phyloP scores from a whole-genome alignment of 2,888 invertebrate species.

The Pammene fasciana region DNA sequence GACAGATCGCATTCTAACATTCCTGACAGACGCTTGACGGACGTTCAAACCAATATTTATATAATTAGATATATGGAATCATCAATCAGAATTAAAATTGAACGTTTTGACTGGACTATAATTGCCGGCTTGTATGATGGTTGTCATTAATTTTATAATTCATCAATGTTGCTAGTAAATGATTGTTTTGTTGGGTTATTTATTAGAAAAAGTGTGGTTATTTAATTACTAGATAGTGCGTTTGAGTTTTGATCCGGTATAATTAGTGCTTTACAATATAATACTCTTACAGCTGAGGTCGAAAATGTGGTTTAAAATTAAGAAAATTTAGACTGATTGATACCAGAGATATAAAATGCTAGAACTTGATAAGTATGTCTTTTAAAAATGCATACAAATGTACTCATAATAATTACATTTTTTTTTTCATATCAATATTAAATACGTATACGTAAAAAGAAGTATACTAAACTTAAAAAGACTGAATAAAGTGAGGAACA shows the following conservation, averaged over 20 bases:
- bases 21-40: slow-evolving; percentile 47
- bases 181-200: slow-evolving; percentile 18
- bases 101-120: slow-evolving; percentile 50
- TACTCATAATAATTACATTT: too few species aligned
- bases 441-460: too few species aligned
- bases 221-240: slow-evolving; percentile 21
- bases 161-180: slow-evolving; percentile 35
- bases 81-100: slow-evolving; percentile 65
- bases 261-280: not conserved
- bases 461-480: too few species aligned
- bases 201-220: slow-evolving; percentile 11
- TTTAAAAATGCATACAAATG: too few species aligned
- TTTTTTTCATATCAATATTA: too few species aligned
- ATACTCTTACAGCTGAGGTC: too few species aligned
- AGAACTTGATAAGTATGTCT: too few species aligned
- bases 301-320: too few species aligned
- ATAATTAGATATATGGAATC: slow-evolving; percentile 66
- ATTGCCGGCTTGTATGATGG: slow-evolving; percentile 59
- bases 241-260: not conserved
- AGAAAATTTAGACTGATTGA: too few species aligned
- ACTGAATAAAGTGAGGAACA: too few species aligned
- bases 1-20: slow-evolving; percentile 43
- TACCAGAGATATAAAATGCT: too few species aligned
- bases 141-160: slow-evolving; percentile 45
- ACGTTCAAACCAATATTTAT: slow-evolving; percentile 54